Evolutionary conservation across 2,113 vertebrate genomes (phyloP).

Genomic region (Eulemur rufifrons): DNA sequence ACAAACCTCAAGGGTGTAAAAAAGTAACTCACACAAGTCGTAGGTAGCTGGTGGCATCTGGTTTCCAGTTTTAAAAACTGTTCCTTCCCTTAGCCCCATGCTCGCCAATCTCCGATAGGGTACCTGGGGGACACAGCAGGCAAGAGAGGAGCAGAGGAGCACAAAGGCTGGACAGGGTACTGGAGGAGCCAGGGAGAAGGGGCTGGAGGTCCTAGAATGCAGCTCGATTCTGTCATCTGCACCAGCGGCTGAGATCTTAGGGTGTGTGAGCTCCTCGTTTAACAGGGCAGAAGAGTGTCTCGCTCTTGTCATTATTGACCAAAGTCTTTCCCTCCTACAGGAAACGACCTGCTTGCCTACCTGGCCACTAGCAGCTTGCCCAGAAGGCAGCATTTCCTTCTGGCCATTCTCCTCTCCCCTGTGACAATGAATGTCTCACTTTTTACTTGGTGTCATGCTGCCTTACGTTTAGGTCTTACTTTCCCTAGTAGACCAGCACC

Average conservation of each 20-base stretch:
- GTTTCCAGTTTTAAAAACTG: not conserved
- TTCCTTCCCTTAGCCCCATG: not conserved
- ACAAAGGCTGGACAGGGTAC: too few species aligned
- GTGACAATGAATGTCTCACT: not conserved
- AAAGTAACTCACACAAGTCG: not conserved
- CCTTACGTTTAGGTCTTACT: not conserved
- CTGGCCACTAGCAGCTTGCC: not conserved
- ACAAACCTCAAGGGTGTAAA: not conserved
- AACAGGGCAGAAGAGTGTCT: too few species aligned
- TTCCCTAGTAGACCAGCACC: not conserved
- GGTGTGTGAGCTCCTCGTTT: not conserved
- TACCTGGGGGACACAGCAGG: not conserved
- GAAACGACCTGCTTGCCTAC: not conserved
- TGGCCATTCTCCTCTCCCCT: not conserved
- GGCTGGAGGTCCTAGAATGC: not conserved
- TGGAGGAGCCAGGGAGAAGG: not conserved
- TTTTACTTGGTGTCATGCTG: not conserved
- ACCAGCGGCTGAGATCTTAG: accelerated
- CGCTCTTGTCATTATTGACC: not conserved
- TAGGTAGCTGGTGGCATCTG: not conserved
- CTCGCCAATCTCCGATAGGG: not conserved
- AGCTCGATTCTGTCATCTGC: not conserved
- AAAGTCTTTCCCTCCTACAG: not conserved
- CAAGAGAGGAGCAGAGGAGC: not conserved
- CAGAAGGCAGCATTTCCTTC: not conserved